Conservation (phyloP, 1,140 invertebrate genomes). For the Drosophila pachea region DNA sequence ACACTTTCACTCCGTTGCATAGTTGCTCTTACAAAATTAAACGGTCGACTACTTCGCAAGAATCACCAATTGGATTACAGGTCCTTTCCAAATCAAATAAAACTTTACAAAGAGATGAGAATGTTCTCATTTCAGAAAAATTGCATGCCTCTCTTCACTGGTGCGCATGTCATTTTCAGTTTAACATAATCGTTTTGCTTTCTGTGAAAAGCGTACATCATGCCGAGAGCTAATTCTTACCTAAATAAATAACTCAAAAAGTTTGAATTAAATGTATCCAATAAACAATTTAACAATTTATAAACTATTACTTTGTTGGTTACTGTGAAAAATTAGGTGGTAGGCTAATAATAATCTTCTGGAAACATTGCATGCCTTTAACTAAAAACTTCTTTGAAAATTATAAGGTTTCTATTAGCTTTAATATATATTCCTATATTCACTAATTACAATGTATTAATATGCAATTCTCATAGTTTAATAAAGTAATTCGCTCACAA, state of each 20-base stretch:
- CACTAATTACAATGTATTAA: too few relatives aligned
- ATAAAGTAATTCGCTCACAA: conserved; percentile 4
- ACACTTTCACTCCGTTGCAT: conserved; percentile 44
- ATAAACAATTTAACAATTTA: too few relatives aligned
- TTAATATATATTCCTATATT: too few relatives aligned
- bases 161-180: conserved; percentile 35
- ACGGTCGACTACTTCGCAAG: conserved; percentile 41
- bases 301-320: too few relatives aligned
- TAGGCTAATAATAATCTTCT: too few relatives aligned
- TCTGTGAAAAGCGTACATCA: conserved; percentile 17
- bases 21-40: conserved; percentile 46
- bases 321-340: too few relatives aligned
- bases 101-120: conserved; percentile 16
- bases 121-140: conserved; percentile 1
- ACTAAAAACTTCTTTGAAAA: too few relatives aligned
- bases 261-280: too few relatives aligned
- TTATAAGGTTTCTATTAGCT: too few relatives aligned
- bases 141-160: conserved; percentile 14
- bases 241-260: too few relatives aligned
- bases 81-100: conserved; percentile 34
- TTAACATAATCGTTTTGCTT: conserved; percentile 11
- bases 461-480: background rate
- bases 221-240: too few relatives aligned
- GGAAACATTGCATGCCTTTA: too few relatives aligned
- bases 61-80: conserved; percentile 42